These are phyloP conservation scores for Conomelus anceps DNA, from an alignment of 2,888 invertebrate species.

Conservation along the genomic window DNA sequence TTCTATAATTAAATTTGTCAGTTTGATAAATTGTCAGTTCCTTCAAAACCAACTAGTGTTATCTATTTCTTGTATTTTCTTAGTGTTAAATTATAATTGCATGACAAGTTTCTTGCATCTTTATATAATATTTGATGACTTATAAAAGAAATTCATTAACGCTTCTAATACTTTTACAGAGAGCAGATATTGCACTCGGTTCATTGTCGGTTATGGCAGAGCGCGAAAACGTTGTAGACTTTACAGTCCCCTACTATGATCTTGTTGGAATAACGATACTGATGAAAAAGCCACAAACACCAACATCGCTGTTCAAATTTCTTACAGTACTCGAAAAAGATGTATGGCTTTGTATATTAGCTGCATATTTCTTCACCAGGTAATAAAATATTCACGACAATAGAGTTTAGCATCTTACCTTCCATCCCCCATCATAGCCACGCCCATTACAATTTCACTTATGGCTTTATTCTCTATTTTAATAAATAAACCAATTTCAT, in stretches of 20 bases:
- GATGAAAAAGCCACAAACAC: slow-evolving; percentile 83
- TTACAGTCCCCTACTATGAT: slow-evolving; percentile 97
- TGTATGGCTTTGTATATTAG: slow-evolving; percentile 94
- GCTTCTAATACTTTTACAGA: slow-evolving; percentile 40
- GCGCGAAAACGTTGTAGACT: slow-evolving; percentile 92
- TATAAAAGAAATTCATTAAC: no score
- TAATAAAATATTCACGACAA: slow-evolving; percentile 37
- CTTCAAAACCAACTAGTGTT: no score
- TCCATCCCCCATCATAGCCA: no score
- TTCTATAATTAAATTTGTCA: no score
- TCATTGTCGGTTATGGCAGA: slow-evolving; percentile 97
- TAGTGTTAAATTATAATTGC: no score
- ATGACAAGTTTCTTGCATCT: no score
- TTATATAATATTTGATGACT: no score
- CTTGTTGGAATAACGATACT: slow-evolving; percentile 94
- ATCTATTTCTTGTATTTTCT: no score
- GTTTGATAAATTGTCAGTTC: no score
- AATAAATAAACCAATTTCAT: not conserved
- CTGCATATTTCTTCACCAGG: slow-evolving; percentile 92
- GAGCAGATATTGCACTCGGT: slow-evolving; percentile 88
- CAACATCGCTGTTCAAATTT: slow-evolving; percentile 93
- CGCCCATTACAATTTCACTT: not conserved
- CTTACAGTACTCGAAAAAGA: slow-evolving; percentile 91
- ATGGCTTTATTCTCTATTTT: not conserved
- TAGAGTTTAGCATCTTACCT: not conserved